These are phyloP conservation scores for Cyanocitta stelleri DNA, from an alignment of 2,113 vertebrate species.

Conservation along the genomic window DNA sequence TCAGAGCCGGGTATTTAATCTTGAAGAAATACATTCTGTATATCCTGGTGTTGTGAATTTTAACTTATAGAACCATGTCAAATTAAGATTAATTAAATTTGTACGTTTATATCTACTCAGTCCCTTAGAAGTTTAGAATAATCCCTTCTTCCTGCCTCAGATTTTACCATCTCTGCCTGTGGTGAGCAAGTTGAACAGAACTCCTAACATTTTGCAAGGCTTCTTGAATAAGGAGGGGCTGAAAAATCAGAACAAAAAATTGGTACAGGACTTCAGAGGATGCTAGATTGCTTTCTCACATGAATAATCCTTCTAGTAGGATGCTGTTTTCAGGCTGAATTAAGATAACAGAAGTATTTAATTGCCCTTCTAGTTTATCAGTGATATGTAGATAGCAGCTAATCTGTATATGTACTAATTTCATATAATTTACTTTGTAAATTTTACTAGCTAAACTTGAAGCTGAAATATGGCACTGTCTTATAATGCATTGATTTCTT, in stretches of 20 bases:
- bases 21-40: background rate
- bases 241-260: background rate
- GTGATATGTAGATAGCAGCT: background rate
- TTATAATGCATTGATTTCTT: background rate
- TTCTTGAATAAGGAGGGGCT: background rate
- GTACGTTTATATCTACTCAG: background rate
- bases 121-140: background rate
- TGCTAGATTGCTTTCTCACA: background rate
- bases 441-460: background rate
- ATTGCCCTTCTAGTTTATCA: background rate
- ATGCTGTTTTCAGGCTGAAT: background rate
- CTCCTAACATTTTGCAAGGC: background rate
- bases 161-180: background rate
- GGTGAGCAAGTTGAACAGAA: background rate
- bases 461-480: background rate
- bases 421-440: background rate
- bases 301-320: background rate
- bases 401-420: background rate
- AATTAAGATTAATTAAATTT: conserved; percentile 19
- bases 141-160: background rate
- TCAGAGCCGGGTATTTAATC: background rate
- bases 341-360: background rate
- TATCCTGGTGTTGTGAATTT: background rate
- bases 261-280: background rate
- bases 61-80: background rate